Evolutionary conservation across 2,113 vertebrate genomes (phyloP).

Genomic region (Tauraco erythrolophus): DNA sequence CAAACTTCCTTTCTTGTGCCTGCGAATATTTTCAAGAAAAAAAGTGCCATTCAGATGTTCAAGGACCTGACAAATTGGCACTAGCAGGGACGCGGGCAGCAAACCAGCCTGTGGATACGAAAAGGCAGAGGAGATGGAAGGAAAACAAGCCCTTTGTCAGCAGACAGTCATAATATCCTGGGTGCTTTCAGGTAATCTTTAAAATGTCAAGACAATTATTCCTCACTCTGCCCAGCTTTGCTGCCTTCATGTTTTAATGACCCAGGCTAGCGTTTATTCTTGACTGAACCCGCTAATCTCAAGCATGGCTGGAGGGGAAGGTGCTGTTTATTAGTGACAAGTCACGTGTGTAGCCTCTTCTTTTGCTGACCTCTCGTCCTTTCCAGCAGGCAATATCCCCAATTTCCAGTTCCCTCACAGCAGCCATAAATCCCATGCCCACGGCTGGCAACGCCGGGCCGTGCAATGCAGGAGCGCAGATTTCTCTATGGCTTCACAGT

Average conservation of each 20-base stretch:
- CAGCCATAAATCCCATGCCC: neutral
- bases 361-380: neutral
- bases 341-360: neutral
- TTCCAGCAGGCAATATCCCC: neutral
- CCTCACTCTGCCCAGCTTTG: neutral
- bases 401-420: neutral
- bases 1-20: neutral
- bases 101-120: neutral
- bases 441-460: accelerated
- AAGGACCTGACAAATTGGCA: neutral
- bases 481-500: neutral
- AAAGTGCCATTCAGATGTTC: neutral
- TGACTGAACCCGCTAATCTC: neutral
- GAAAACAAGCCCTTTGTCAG: neutral
- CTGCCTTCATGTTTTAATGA: neutral
- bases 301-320: neutral
- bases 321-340: neutral
- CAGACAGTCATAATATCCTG: neutral
- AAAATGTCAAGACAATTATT: neutral
- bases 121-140: neutral
- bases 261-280: too few species aligned
- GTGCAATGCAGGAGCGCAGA: neutral
- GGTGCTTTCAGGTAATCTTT: neutral
- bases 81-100: neutral
- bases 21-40: neutral